Base-by-base conservation (phyloP, 2,797 vertebrate species). In the Acipenser transmontanus region DNA sequence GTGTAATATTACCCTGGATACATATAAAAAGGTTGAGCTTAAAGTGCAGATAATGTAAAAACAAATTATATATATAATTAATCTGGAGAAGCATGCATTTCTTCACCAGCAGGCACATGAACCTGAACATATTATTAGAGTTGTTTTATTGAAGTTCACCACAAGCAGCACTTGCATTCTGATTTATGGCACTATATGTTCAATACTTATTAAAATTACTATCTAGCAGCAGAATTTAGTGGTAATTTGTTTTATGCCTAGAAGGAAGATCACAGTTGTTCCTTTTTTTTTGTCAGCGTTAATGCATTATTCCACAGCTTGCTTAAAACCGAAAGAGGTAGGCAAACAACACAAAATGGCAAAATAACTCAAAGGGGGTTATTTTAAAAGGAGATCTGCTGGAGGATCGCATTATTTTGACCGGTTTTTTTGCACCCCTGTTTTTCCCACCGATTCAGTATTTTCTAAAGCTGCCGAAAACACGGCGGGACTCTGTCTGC, bases 1-100 rank as follows among this genome's bases (percentile, higher is more conserved):
- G 34, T 34, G 34, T 4, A 70, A 69, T 68, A 72, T 76, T 66
- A 59, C 74, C 63, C 68, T 47, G 65, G 51, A 50, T 71, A 75
- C 77, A 67, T 71, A 66, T 70, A 63, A 59, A 64, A 67, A 62
- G 54, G 11, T 34, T 34, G 34, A 34, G 34, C 34, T 34, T 34
- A 34, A 34, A 34, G 2, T 3, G 34, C 34, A 34, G 3, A 34
- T 34, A 34, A 34, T 34, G 34, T 4, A 34, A 34, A 34, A 34
- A 4, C 34, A 3, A 34, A 34, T 2, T 34, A 34, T 34, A 34
- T 34, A 34, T 34, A 34, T 34, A 3, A 34, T 34, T 34, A 34
- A 17, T 17, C 34, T 34, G 34, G 34, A 34, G 34, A 34, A 34
- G 3, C 34, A 34, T 34, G 34, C 34, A 3, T 34, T 57, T 57